These are phyloP conservation scores for Periophthalmus modestus DNA, from an alignment of 2,113 vertebrate genomes.

Conservation along the genomic window DNA sequence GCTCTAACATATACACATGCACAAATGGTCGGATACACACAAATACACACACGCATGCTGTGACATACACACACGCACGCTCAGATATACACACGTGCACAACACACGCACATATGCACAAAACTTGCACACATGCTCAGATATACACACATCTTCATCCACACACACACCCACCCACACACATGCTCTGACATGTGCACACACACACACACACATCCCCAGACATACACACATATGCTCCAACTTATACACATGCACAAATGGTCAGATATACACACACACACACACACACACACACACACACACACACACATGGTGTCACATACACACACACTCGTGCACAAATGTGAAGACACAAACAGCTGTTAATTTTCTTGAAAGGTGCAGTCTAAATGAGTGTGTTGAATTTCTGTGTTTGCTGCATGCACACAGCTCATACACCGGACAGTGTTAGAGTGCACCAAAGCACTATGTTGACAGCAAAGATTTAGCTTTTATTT, in stretches of 20 bases:
- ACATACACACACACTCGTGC: constrained; percentile 13
- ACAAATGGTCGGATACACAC: no score
- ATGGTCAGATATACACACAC: no score
- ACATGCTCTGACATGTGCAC: no score
- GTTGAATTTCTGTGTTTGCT: constrained; percentile 46
- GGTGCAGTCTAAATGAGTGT: constrained; percentile 38
- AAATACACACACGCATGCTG: not conserved
- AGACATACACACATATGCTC: constrained; percentile 9
- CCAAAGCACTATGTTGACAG: constrained; percentile 64
- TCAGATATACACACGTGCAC: no score
- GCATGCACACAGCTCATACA: constrained; percentile 28
- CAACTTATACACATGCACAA: no score
- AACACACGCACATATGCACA: no score
- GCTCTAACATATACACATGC: constrained; percentile 43
- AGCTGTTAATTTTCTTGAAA: constrained; percentile 61
- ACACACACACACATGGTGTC: not conserved
- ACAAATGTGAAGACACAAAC: constrained; percentile 49
- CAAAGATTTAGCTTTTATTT: constrained; percentile 76
- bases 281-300: constrained; percentile 43
- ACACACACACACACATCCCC: constrained; percentile 48
- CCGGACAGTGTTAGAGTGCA: constrained; percentile 69
- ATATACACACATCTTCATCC: no score
- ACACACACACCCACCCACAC: no score
- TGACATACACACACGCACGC: constrained; percentile 9
- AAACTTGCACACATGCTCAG: no score